phyloP scores from a whole-genome alignment of 2,888 invertebrate genomes.

The Abscondita cerata region DNA sequence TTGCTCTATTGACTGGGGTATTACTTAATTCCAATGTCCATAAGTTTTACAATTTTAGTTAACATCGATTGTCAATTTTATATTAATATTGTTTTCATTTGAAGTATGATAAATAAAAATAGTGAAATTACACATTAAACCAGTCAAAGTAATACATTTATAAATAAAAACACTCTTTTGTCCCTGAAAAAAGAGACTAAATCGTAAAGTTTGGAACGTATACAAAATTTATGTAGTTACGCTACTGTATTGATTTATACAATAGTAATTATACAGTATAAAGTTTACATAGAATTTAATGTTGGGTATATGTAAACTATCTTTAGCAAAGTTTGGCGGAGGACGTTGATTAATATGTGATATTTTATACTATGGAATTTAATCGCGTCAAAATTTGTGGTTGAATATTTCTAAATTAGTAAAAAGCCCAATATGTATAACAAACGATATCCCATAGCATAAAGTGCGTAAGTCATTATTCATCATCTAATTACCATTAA shows the following conservation, averaged over 20 bases:
- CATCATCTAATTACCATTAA: constrained; percentile 47
- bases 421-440: constrained; percentile 30
- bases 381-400: constrained; percentile 22
- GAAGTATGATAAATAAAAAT: too few species aligned
- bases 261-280: neutral
- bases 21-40: too few species aligned
- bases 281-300: constrained; percentile 4
- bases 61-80: too few species aligned
- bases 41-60: too few species aligned
- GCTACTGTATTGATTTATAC: neutral
- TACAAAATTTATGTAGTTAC: too few species aligned
- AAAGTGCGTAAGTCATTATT: constrained; percentile 44
- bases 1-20: too few species aligned
- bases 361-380: constrained; percentile 14
- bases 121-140: too few species aligned
- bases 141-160: too few species aligned
- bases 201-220: too few species aligned
- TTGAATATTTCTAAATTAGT: constrained; percentile 38
- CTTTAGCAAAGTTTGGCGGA: constrained; percentile 1
- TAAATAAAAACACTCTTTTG: too few species aligned
- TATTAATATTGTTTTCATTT: too few species aligned
- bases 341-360: constrained; percentile 16
- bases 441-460: constrained; percentile 28
- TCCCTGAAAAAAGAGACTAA: too few species aligned
- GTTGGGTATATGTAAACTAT: neutral